These are phyloP conservation scores for Salpingus planirostris DNA, from an alignment of 2,888 invertebrate genomes.

Conservation along the genomic window DNA sequence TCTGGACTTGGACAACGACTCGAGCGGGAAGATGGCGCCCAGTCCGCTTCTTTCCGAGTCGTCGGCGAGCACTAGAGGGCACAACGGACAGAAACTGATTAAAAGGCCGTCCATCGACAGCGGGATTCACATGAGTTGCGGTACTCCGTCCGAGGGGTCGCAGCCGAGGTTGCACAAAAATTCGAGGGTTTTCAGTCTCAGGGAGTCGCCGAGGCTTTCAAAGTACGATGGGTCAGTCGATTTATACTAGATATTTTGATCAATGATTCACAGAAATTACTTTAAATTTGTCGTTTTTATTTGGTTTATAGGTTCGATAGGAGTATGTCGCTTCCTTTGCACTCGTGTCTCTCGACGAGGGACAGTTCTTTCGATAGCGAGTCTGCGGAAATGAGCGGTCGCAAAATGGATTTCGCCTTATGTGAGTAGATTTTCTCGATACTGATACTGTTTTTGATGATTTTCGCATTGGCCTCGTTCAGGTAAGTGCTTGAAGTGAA, in stretches of 20 bases:
- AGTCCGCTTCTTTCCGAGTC: constrained; percentile 36
- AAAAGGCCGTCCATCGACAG: constrained; percentile 72
- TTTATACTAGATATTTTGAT: too few species aligned
- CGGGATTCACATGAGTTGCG: constrained; percentile 60
- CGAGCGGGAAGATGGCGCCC: constrained; percentile 33
- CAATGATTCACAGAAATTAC: too few species aligned
- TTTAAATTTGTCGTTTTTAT: too few species aligned
- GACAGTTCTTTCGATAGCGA: constrained; percentile 45
- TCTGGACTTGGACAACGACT: constrained; percentile 40
- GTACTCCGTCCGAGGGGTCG: constrained; percentile 25
- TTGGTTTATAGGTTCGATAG: constrained; percentile 57
- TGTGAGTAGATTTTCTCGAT: constrained; percentile 56
- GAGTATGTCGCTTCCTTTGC: constrained; percentile 60
- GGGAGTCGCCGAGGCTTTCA: constrained; percentile 41
- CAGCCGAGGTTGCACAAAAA: constrained; percentile 34
- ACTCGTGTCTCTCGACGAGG: constrained; percentile 43
- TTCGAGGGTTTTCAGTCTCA: constrained; percentile 24
- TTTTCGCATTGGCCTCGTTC: too few species aligned
- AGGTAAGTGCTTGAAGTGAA: constrained; percentile 20
- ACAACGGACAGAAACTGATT: constrained; percentile 43
- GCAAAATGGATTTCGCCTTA: constrained; percentile 77
- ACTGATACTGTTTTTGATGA: too few species aligned
- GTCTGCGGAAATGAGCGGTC: constrained; percentile 39
- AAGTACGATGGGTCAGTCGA: too few species aligned
- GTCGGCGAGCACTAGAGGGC: constrained; percentile 30